Percentiles rank a stretch among this genome's conserved stretches.
These are phyloP conservation scores for Drosophila micromelanica DNA, from an alignment of 1,140 invertebrate genomes.

Conservation along the genomic window DNA sequence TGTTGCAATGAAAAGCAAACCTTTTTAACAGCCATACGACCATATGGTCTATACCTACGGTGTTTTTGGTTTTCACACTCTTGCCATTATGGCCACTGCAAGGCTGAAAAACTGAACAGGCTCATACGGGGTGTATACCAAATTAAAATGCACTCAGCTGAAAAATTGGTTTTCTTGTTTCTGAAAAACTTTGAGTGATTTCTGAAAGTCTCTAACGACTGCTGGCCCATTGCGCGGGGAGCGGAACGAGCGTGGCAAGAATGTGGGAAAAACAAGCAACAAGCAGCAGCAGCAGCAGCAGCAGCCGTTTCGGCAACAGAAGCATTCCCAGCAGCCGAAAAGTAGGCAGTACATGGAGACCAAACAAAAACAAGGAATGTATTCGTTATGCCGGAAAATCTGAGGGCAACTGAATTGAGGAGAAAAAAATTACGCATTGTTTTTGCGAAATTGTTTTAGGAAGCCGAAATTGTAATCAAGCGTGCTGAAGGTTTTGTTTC, in stretches of 20 bases:
- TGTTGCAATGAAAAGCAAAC: slow-evolving; percentile 80
- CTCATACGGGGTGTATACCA: slow-evolving; percentile 64
- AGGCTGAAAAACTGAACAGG: slow-evolving; percentile 53
- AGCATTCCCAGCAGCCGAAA: slow-evolving; percentile 18
- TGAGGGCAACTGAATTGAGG: slow-evolving; percentile 9
- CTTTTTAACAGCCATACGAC: slow-evolving; percentile 54
- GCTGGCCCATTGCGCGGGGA: slow-evolving; percentile 17
- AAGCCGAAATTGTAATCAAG: slow-evolving; percentile 66
- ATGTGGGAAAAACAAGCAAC: slow-evolving; percentile 46
- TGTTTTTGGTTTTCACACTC: slow-evolving; percentile 39
- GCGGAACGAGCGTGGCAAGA: not conserved
- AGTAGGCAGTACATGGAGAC: slow-evolving; percentile 1
- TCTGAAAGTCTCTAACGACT: slow-evolving; percentile 77
- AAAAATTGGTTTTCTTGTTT: slow-evolving; percentile 84
- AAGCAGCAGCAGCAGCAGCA: slow-evolving; percentile 14
- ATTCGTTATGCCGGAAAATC: slow-evolving; percentile 41
- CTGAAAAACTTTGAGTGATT: slow-evolving; percentile 83
- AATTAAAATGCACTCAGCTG: slow-evolving; percentile 84
- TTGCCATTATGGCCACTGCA: slow-evolving; percentile 7
- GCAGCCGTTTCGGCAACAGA: slow-evolving; percentile 44
- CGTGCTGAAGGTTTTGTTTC: slow-evolving; percentile 54
- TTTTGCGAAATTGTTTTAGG: slow-evolving; percentile 61
- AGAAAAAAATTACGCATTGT: slow-evolving; percentile 31
- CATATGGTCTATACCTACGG: slow-evolving; percentile 13
- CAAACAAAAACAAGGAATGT: slow-evolving; percentile 46